Conservation (phyloP, 2,113 vertebrate genomes). For the Eudyptes chrysolophus region DNA sequence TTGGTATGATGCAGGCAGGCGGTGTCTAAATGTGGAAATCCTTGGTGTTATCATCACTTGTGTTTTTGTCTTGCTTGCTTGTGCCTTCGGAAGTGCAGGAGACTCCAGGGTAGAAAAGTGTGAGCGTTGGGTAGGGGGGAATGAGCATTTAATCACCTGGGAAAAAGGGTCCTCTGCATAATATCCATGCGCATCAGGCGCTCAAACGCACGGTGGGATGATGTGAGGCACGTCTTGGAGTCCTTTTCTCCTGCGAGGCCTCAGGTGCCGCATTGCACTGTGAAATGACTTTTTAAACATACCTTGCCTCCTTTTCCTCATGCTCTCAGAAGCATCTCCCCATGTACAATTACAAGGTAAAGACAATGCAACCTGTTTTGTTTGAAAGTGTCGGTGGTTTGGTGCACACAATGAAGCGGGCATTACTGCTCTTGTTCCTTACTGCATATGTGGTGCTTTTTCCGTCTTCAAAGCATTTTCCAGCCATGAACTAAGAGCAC, state of each 20-base stretch:
- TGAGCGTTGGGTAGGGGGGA: rapidly evolving
- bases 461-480: constrained; percentile 50
- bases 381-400: background rate
- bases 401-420: background rate
- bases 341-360: background rate
- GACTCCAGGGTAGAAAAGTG: background rate
- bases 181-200: rapidly evolving
- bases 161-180: background rate
- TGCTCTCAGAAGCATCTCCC: constrained; percentile 20
- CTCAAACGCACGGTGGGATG: rapidly evolving
- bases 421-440: background rate
- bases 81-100: background rate
- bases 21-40: background rate
- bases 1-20: background rate
- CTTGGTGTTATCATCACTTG: background rate
- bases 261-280: rapidly evolving
- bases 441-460: background rate
- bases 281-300: background rate
- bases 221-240: rapidly evolving
- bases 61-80: background rate
- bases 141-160: rapidly evolving
- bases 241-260: background rate
- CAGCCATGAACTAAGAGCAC: constrained; percentile 46
- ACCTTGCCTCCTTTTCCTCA: constrained; percentile 26
- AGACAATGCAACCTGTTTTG: background rate